Evolutionary conservation across 1,140 invertebrate genomes (phyloP).

Genomic region (Eriocheir sinensis): DNA sequence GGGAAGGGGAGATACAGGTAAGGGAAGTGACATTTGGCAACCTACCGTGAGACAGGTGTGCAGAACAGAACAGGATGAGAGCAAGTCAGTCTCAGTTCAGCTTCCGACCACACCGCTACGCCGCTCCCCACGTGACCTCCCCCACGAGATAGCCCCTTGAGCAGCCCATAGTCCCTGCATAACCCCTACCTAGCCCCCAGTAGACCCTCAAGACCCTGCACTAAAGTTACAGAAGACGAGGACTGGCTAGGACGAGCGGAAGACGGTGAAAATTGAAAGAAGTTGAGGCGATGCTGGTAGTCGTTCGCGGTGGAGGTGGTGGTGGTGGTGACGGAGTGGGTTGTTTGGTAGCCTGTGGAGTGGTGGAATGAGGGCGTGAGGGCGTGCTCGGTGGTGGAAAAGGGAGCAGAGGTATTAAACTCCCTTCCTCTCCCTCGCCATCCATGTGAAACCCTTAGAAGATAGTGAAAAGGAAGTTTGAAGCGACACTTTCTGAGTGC

Average conservation of each 20-base stretch:
- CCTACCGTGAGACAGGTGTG: too few relatives aligned
- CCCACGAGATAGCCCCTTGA: background rate
- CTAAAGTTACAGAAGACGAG: background rate
- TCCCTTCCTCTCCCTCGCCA: background rate
- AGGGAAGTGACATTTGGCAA: too few relatives aligned
- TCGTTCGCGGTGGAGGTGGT: background rate
- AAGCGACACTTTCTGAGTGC: background rate
- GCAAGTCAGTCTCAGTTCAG: too few relatives aligned
- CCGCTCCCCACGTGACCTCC: background rate
- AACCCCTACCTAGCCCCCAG: background rate
- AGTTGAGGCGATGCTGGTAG: too few relatives aligned
- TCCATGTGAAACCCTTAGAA: background rate
- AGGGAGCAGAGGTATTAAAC: background rate
- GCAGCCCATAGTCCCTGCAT: background rate
- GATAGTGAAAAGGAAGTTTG: background rate
- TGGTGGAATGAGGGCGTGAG: too few relatives aligned
- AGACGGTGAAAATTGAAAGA: background rate
- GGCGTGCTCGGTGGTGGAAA: too few relatives aligned
- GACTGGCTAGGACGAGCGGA: background rate
- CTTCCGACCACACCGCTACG: too few relatives aligned
- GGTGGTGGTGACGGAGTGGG: background rate
- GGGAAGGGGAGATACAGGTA: too few relatives aligned
- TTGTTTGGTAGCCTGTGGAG: background rate
- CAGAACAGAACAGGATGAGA: too few relatives aligned
- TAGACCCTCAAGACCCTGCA: background rate